phyloP scores from a whole-genome alignment of 1,140 invertebrate genomes.

The Cydia fagiglandana region DNA sequence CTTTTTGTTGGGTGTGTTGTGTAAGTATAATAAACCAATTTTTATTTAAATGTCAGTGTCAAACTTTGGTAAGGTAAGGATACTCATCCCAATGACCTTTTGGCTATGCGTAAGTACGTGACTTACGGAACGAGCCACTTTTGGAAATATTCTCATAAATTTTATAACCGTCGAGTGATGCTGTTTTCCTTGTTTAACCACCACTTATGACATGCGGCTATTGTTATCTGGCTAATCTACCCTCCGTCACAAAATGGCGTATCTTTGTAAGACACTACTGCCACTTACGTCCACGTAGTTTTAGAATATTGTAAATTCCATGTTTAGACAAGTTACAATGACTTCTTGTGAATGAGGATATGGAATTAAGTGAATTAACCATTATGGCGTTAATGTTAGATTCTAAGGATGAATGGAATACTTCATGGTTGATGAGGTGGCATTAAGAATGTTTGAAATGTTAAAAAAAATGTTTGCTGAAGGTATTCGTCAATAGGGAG shows the following conservation, averaged over 20 bases:
- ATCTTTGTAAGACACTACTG: not conserved
- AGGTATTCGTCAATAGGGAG: too few relatives aligned
- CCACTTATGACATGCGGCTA: not conserved
- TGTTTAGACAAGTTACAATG: constrained; percentile 13
- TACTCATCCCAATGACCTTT: not conserved
- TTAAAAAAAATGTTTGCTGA: too few relatives aligned
- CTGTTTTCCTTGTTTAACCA: constrained; percentile 9
- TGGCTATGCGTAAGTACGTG: not conserved
- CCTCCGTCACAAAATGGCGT: not conserved
- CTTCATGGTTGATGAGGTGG: not conserved
- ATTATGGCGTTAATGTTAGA: not conserved
- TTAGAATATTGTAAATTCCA: not conserved
- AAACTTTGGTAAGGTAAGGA: too few relatives aligned
- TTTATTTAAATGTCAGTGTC: too few relatives aligned
- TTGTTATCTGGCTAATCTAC: constrained; percentile 3
- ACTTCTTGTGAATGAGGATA: not conserved
- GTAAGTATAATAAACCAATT: too few relatives aligned
- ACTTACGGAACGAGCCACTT: not conserved
- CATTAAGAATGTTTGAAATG: not conserved
- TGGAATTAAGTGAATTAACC: not conserved
- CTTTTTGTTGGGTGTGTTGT: too few relatives aligned
- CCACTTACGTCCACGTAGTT: not conserved
- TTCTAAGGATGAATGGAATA: not conserved
- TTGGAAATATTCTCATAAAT: not conserved
- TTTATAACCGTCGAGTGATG: not conserved